Conservation (phyloP, 2,888 invertebrate species). For the Xiphydria camelus region DNA sequence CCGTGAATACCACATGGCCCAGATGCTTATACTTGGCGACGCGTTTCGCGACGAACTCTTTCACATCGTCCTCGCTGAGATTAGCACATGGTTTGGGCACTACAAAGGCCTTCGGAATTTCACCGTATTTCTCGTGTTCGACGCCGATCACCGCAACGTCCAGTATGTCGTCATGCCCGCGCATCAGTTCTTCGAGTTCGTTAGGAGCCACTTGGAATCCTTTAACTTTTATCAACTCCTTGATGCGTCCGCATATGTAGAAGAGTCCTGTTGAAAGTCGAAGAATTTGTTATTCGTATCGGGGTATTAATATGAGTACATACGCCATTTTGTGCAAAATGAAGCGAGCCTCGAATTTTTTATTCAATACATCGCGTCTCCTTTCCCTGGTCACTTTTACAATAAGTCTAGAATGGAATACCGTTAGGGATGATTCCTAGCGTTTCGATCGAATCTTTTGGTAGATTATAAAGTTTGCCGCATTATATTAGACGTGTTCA, state of each 20-base stretch:
- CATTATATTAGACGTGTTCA: no score
- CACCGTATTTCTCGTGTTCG: conserved; percentile 69
- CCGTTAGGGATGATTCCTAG: no score
- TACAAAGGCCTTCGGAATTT: conserved; percentile 74
- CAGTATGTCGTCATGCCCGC: conserved; percentile 69
- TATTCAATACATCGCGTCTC: no score
- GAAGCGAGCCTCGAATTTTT: no score
- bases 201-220: conserved; percentile 80
- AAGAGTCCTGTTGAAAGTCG: conserved; percentile 49
- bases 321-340: no score
- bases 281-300: background rate
- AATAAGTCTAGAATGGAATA: no score
- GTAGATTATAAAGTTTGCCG: no score
- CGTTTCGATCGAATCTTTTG: no score
- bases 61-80: conserved; percentile 62
- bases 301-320: no score
- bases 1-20: conserved; percentile 70
- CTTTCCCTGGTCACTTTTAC: no score
- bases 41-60: conserved; percentile 64
- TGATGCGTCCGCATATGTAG: conserved; percentile 75
- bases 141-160: conserved; percentile 83
- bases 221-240: conserved; percentile 83
- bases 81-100: conserved; percentile 60
- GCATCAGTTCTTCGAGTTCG: conserved; percentile 75
- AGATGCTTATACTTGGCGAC: conserved; percentile 76